These are phyloP conservation scores for Lycophotia porphyrea DNA, from an alignment of 2,888 invertebrate species.

Conservation along the genomic window DNA sequence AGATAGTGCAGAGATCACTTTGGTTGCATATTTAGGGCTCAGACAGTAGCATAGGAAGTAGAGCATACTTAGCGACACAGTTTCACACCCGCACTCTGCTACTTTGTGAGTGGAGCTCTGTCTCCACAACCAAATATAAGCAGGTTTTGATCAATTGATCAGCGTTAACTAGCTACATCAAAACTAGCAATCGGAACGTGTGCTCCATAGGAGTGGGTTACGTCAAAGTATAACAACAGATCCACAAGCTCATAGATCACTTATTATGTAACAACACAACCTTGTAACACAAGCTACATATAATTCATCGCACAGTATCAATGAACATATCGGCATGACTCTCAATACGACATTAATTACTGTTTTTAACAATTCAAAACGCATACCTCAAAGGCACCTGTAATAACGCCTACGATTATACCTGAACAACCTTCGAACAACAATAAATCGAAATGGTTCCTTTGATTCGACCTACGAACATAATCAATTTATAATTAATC, in stretches of 20 bases:
- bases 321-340: constrained; percentile 55
- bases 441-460: constrained; percentile 72
- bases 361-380: constrained; percentile 67
- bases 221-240: constrained; percentile 21
- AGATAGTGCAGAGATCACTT: neutral
- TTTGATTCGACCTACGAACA: constrained; percentile 68
- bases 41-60: neutral
- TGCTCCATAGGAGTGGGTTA: neutral
- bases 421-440: constrained; percentile 68
- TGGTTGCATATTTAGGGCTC: neutral
- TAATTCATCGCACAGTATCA: constrained; percentile 48
- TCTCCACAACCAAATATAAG: neutral
- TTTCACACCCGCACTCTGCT: neutral
- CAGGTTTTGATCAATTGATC: neutral
- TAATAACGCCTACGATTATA: constrained; percentile 59
- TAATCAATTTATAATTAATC: constrained; percentile 68
- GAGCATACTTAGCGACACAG: neutral
- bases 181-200: neutral
- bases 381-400: constrained; percentile 65
- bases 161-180: neutral
- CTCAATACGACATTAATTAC: constrained; percentile 70
- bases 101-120: neutral
- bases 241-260: constrained; percentile 28
- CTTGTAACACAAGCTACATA: constrained; percentile 57
- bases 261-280: constrained; percentile 36